Conservation (phyloP, 2,113 vertebrate genomes). For the Podocnemis expansa region DNA sequence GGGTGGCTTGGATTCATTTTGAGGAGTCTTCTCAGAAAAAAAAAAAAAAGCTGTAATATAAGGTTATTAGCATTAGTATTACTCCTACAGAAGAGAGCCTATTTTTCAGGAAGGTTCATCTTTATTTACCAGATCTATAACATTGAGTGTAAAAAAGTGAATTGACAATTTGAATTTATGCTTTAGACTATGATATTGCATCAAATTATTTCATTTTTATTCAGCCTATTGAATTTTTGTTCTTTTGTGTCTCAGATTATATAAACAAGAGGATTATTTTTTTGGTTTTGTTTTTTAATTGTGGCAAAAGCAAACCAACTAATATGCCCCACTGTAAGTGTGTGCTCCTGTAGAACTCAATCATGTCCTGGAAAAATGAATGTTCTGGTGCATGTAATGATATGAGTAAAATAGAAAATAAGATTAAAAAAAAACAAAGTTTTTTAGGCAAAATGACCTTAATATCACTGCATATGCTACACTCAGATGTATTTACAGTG, state of each 20-base stretch:
- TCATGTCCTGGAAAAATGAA: neutral
- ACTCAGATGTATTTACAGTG: no score
- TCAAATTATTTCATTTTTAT: neutral
- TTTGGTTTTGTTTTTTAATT: no score
- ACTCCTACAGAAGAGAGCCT: neutral
- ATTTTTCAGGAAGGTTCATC: neutral
- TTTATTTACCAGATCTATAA: neutral
- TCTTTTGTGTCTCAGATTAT: neutral
- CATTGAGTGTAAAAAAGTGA: neutral
- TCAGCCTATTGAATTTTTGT: neutral
- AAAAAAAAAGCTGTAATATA: neutral
- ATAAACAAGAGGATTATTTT: neutral
- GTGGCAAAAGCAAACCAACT: neutral
- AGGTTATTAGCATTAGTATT: neutral
- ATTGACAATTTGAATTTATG: neutral
- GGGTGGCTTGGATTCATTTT: no score
- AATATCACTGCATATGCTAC: no score
- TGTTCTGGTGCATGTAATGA: neutral
- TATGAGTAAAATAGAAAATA: conserved; percentile 13
- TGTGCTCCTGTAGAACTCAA: neutral
- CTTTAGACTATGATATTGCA: neutral
- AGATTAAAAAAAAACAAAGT: no score
- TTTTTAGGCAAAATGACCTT: no score
- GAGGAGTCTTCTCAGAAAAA: neutral
- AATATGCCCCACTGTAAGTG: neutral